Base-by-base conservation (phyloP, 2,888 invertebrate species). In the Strigamia maritima region DNA sequence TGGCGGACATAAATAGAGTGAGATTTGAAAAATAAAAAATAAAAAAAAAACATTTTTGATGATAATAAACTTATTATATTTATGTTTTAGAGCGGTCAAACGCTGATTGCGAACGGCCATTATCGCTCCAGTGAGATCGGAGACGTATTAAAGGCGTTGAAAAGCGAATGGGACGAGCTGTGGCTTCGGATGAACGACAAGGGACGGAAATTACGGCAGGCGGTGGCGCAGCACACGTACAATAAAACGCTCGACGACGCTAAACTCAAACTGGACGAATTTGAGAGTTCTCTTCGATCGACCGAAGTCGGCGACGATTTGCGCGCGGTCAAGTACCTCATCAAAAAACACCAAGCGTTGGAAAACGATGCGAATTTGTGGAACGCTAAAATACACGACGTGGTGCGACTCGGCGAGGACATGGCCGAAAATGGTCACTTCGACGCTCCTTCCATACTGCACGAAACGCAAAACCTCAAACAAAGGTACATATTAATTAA, bases 371-470 rank as follows among this genome's bases (percentile, higher is more conserved):
- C 98, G 81, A 88, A 89, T 1, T 89, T 91, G n/a, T 93, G 95
- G 90, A 92, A 94, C 83, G 91, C 91, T 81, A 92, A 93, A 82
- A 92, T 97, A 0, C 89, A 90, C 40, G 91, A 92, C 79, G 89
- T 97, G 16, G 91, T 92, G 0, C 90, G 90, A 0, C 90, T 92
- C 76, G 85, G 97, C 10, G 91, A 93, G 81, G 94, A 95, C 86
- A 92, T 98, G 91, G 94, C 93, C 0, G 92, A 94, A 38, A 94
- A 93, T 80, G 97, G 95, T 0, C 98, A 98, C 87, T 98, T 97
- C 87, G 97, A 98, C 88, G 93, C 95, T 1, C 91, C 90, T 0
- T 92, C 93, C 82, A 97, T 98, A 81, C 89, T 92, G 83, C 89
- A 91, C 81, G 92, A 93, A 82, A 93, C 94, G 79, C 89, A 91